Evolutionary conservation across 2,113 vertebrate species (phyloP).

Genomic region (Burhinus bistriatus): DNA sequence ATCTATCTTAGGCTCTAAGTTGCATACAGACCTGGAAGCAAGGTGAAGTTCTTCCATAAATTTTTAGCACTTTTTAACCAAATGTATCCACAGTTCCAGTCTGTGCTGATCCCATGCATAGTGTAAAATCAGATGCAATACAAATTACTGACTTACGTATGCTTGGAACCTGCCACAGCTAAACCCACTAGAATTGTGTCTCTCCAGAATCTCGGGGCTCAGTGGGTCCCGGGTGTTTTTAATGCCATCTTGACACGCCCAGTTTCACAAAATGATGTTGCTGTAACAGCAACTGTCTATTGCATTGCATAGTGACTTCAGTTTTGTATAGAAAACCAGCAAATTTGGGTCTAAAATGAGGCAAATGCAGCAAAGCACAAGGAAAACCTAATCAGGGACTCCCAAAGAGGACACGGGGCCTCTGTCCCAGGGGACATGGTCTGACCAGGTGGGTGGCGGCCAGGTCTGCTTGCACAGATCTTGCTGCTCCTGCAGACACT

Average conservation of each 20-base stretch:
- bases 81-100: neutral
- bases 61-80: neutral
- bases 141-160: neutral
- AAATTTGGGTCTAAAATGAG: neutral
- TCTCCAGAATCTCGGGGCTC: neutral
- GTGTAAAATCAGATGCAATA: neutral
- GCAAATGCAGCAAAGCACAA: neutral
- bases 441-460: neutral
- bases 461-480: neutral
- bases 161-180: neutral
- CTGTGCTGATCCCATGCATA: neutral
- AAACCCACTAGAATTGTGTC: neutral
- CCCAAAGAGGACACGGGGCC: neutral
- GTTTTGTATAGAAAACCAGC: neutral
- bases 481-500: neutral
- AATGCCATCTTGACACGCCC: neutral
- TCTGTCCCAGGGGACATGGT: rapidly evolving
- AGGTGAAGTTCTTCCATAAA: neutral
- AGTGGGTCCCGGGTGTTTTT: neutral
- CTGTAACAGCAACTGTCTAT: neutral
- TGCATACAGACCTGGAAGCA: neutral
- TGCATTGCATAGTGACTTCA: neutral
- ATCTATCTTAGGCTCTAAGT: neutral
- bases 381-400: neutral
- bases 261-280: neutral